Evolutionary conservation across 2,888 invertebrate genomes (phyloP), one percentile per base, ranked within the genome.

Genomic region (Parthenolecanium corni): DNA sequence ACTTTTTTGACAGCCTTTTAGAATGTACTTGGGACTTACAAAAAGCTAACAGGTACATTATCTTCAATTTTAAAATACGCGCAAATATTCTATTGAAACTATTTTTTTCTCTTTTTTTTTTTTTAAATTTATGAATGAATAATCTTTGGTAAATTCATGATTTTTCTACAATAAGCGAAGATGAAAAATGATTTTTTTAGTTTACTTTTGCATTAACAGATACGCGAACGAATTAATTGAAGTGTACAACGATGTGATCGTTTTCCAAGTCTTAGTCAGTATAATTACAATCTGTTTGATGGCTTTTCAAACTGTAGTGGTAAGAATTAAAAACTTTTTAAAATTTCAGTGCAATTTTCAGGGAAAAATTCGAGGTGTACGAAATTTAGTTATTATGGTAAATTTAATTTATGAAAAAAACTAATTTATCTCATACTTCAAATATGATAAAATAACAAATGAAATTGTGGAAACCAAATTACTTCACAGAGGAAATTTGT

Each of bases 221-320:
- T 63, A 63, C 20, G 63, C 63, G 23, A 63, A 63, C 47, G 63
- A 63, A 47, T 25, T 63, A 11, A 63, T 63, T 16, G 63, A 63
- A 47, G 63, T 63, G 6, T 63, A 63, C 38, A 63, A 63, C 21
- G 46, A 63, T 23, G 63, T 63, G 2, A 63, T 63, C 2, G 63
- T 63, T 16, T 63, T 54, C 46, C 63, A 63, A 63, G 63, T 63
- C 4, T 21, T 63, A 5, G 54, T 63, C 12, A 63, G 63, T 23
- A 23, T 63, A 46, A 46, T 63, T 38, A 63, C 63, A 14, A 53
- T 63, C 44, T 63, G 63, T 54, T 47, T 63, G 18, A 63, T 63
- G 63, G 53, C 63, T 24, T 63, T 63, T 23, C 63, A 63, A 47
- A 46, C 63, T 3, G 53, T 53, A 12, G 63, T 63, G 63, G 63